Evolutionary conservation across 2,797 vertebrate species (phyloP).

Genomic region (Apodemus agrarius): DNA sequence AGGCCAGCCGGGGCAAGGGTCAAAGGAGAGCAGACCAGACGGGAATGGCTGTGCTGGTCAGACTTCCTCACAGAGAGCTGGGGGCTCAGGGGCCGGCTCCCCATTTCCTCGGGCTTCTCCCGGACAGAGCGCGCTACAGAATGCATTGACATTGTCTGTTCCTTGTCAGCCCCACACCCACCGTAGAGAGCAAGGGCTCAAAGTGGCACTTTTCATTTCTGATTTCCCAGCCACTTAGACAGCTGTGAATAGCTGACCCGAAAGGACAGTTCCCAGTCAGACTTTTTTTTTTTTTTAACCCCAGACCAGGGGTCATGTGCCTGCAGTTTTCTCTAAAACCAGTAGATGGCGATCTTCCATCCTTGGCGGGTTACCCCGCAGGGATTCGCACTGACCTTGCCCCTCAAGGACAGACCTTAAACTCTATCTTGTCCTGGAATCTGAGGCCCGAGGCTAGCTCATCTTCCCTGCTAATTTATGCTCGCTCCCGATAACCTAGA

Average conservation of each 20-base stretch:
- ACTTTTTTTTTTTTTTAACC: background rate
- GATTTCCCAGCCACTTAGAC: background rate
- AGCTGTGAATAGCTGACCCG: background rate
- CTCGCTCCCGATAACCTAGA: background rate
- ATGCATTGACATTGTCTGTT: background rate
- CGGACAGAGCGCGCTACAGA: background rate
- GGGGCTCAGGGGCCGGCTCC: background rate
- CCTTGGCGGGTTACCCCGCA: background rate
- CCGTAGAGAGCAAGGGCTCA: background rate
- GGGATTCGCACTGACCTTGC: fast-evolving
- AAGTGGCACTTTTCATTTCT: background rate
- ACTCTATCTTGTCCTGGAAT: fast-evolving
- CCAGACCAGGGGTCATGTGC: background rate
- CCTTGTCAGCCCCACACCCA: background rate
- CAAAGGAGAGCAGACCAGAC: background rate
- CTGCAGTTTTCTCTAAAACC: background rate
- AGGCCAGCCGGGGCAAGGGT: background rate
- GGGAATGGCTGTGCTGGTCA: no score
- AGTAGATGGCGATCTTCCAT: background rate
- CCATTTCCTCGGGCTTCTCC: background rate
- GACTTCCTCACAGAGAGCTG: background rate
- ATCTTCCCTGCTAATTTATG: background rate
- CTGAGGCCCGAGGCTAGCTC: background rate
- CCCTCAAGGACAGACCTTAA: fast-evolving
- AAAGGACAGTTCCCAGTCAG: background rate